These are phyloP conservation scores for Pseudachorutes palmiensis DNA, from an alignment of 1,140 invertebrate species.

Conservation along the genomic window DNA sequence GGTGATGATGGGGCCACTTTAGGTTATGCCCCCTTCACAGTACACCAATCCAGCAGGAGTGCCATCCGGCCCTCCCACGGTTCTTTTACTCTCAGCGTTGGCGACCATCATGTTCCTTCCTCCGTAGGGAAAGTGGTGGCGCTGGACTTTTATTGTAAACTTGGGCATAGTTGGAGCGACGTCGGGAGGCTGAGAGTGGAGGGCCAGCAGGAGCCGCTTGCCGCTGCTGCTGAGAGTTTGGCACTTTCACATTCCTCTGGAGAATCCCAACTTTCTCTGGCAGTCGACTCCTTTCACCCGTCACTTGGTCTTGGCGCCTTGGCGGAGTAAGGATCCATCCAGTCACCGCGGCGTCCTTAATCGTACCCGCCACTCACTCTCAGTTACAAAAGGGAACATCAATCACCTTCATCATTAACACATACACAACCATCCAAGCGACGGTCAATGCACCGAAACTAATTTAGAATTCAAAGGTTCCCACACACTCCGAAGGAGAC, in stretches of 20 bases:
- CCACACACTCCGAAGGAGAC: too few species aligned
- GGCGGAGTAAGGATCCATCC: not conserved
- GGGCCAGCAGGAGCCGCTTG: too few species aligned
- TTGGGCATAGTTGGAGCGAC: not conserved
- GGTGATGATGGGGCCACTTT: too few species aligned
- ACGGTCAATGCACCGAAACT: too few species aligned
- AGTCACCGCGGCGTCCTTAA: not conserved
- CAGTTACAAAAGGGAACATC: not conserved
- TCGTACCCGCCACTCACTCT: not conserved
- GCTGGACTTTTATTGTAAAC: too few species aligned
- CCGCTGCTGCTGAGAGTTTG: too few species aligned
- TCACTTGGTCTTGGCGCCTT: not conserved
- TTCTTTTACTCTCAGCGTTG: too few species aligned
- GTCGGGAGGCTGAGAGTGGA: not conserved
- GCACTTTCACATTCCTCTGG: not conserved
- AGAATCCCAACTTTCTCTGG: not conserved
- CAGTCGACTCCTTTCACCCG: not conserved
- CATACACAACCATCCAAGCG: not conserved
- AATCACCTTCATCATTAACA: not conserved
- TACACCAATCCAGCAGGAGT: too few species aligned
- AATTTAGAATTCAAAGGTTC: not conserved
- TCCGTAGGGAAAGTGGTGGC: too few species aligned
- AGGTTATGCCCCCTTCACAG: too few species aligned
- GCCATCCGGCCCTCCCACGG: too few species aligned
- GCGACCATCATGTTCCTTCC: too few species aligned